Conservation (phyloP, 2,113 vertebrate species). For the Xiphorhynchus elegans region DNA sequence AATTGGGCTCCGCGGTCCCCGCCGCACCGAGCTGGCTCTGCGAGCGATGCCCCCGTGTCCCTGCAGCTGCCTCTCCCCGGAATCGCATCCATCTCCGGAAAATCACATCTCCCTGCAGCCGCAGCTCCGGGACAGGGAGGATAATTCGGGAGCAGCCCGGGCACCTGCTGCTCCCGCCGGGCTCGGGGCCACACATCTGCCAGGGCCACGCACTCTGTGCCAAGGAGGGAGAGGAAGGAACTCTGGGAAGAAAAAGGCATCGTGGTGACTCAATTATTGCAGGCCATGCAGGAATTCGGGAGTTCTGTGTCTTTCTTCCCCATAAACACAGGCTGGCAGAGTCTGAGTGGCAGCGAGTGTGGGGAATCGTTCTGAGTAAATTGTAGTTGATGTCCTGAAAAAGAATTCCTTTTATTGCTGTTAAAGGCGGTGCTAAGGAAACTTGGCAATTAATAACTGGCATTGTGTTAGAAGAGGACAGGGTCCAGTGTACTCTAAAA, state of each 20-base stretch:
- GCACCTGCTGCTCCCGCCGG: not conserved
- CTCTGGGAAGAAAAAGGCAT: not conserved
- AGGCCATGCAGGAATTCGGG: not conserved
- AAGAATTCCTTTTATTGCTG: accelerated
- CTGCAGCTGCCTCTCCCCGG: not conserved
- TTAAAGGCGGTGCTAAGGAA: not conserved
- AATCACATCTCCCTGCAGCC: not conserved
- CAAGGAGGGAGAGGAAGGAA: not conserved
- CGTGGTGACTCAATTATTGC: not conserved
- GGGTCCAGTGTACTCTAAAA: not conserved
- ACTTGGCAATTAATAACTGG: not conserved
- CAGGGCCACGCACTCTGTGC: not conserved
- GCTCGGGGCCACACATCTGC: not conserved
- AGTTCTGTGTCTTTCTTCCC: not conserved
- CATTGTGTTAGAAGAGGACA: accelerated
- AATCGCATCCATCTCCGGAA: not conserved
- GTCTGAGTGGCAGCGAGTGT: not conserved
- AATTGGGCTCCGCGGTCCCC: not conserved
- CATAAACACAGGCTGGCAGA: not conserved
- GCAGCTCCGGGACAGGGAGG: not conserved
- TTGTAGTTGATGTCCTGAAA: accelerated
- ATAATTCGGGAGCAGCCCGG: not conserved
- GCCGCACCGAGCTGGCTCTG: not conserved
- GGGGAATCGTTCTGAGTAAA: not conserved
- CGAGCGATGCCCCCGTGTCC: not conserved